Base-by-base conservation (phyloP, 2,888 invertebrate species). In the Chrysomela aeneicollis region DNA sequence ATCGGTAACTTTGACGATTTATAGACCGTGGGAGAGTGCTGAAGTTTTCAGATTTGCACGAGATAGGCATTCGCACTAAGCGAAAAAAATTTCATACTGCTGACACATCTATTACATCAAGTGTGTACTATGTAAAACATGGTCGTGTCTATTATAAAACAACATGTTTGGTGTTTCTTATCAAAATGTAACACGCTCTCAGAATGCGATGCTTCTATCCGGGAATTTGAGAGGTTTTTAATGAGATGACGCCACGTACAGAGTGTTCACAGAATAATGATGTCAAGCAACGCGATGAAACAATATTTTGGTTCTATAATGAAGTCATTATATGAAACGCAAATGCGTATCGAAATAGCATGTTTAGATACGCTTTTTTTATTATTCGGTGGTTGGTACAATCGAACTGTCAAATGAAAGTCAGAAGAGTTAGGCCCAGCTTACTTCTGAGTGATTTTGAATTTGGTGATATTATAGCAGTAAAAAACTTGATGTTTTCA, bases 21-120 rank as follows among this genome's bases (percentile, higher is more conserved):
- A 64, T 71, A 66, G 68, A 73, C 69, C 73, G 73, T 73, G 73
- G 71, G 73, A 73, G 71, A 64, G 62, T 73, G 73, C 73, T 73
- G 73, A 73, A 71, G 67, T 71, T 66, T 66, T 68, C 64, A 70
- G 66, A 66, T 62, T 64, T 62, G 59, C 30, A 35, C 17, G 61
- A 69, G 65, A 66, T 65, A 64, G 8, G 42, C 42, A 42, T 60
- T 50, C 60, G 54, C 50, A 26, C 60, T 69, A 66, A 64, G 69
- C 69, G 66, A 66, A 66, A 69, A 66, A 64, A n/a, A 68, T 64
- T 62, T 5, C 12, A 60, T 66, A 62, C 35, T 64, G 69, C 69
- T 69, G 69, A 69, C 58, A 21, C 8, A 4, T 51, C 54, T 50
- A n/a, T 49, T 51, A 64, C 52, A 64, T 64, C 50, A 61, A 65